Base-by-base conservation (phyloP, 2,797 vertebrate species). In the Harpagifer antarcticus region DNA sequence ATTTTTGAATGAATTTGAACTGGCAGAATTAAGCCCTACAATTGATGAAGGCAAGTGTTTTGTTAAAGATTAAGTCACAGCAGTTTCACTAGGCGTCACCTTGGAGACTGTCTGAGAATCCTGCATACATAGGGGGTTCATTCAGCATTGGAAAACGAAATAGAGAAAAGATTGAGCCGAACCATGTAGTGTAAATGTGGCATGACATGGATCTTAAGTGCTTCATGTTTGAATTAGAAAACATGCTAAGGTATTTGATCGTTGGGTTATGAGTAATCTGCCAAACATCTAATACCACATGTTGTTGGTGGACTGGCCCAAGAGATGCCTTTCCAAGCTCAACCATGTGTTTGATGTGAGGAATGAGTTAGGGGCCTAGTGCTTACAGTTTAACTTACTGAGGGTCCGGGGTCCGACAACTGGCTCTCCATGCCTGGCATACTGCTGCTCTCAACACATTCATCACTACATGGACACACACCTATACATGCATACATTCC, bases 291-390 rank as follows among this genome's bases (percentile, higher is more conserved):
- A 68, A 88, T 55, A 67, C 48, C 20, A 27, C 42, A 55, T 71
- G 44, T 76, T 50, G 40, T 12, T 68, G 63, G 3, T 20, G 10
- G 68, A 12, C 37, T 19, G 19, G 15, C 50, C 49, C 33, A 17
- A 48, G 64, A 81, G 65, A 82, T 27, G 56, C 63, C 54, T 58
- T 61, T 50, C 45, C 37, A 55, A 57, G 56, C 64, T 66, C 59
- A 81, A 68, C 70, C 63, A 88, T 83, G 81, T 81, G 45, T 78
- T 80, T 82, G 79, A 93, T 89, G 80, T 66, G 19, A 82, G 89
- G 92, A 93, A 94, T 93, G 87, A 79, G 70, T 86, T 56, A 68
- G 78, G 61, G 73, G 68, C 82, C 63, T 44, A 67, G 48, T 31
- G 68, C 71, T 74, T 81, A 81, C 49, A 69, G 72, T 81, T 89